phyloP scores from a whole-genome alignment of 1,140 invertebrate species.

The Thalassaphorura encarpata region DNA sequence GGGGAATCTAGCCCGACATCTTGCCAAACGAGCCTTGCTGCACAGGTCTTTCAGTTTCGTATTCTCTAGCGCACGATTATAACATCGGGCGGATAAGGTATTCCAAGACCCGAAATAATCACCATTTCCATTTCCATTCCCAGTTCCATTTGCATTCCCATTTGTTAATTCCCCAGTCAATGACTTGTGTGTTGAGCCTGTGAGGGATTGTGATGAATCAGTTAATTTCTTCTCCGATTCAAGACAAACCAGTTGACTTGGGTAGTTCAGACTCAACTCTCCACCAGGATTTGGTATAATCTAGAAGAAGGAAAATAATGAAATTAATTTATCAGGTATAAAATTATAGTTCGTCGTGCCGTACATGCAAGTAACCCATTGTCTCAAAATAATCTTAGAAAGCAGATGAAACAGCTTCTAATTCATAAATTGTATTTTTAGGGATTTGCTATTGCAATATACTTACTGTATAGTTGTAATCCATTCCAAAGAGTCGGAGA shows the following conservation, averaged over 20 bases:
- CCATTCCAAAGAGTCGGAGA: slow-evolving; percentile 49
- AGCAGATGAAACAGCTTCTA: slow-evolving; percentile 4
- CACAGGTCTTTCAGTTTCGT: slow-evolving; percentile 29
- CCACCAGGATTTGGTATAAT: slow-evolving; percentile 54
- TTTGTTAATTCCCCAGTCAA: neutral
- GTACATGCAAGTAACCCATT: neutral
- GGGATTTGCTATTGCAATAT: neutral
- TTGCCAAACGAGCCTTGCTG: slow-evolving; percentile 41
- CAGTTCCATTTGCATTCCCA: neutral
- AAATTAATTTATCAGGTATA: too few relatives aligned
- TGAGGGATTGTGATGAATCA: too few relatives aligned
- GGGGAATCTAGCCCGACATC: slow-evolving; percentile 66
- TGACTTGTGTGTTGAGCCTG: neutral
- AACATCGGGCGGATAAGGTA: too few relatives aligned
- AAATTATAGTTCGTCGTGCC: too few relatives aligned
- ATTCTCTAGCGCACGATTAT: slow-evolving; percentile 11
- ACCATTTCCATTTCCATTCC: neutral
- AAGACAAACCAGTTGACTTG: slow-evolving; percentile 57
- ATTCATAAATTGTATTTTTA: neutral
- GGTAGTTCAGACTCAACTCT: slow-evolving; percentile 65
- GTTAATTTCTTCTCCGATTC: slow-evolving; percentile 49
- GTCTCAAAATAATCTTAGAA: slow-evolving; percentile 3
- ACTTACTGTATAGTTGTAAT: slow-evolving; percentile 44
- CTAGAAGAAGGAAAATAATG: slow-evolving; percentile 34
- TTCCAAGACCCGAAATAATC: neutral